Conservation (phyloP, 2,113 vertebrate species). For the Gobio gobio region DNA sequence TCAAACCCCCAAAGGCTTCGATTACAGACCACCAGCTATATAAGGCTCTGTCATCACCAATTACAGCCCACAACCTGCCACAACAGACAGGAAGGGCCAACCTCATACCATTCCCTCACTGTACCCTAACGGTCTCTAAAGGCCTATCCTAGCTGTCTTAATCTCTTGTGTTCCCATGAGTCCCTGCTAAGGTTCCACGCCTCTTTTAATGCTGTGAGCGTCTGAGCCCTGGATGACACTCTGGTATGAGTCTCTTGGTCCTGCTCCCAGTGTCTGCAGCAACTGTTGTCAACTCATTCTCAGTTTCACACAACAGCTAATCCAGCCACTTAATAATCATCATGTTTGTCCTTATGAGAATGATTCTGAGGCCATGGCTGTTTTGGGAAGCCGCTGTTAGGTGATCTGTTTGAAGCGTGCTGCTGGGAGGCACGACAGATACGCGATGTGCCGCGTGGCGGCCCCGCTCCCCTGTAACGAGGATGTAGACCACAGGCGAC, state of each 20-base stretch:
- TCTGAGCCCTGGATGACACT: constrained; percentile 35
- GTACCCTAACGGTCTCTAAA: constrained; percentile 19
- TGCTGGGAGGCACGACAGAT: not conserved
- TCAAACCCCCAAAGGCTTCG: constrained; percentile 59
- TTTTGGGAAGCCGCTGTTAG: constrained; percentile 39
- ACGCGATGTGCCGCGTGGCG: not conserved
- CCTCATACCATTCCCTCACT: constrained; percentile 18
- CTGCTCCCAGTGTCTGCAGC: constrained; percentile 61
- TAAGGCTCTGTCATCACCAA: constrained; percentile 59
- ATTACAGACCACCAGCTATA: constrained; percentile 62
- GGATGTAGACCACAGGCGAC: constrained; percentile 3
- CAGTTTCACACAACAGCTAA: constrained; percentile 52
- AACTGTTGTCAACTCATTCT: constrained; percentile 65
- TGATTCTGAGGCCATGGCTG: constrained; percentile 28
- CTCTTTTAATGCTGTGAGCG: not conserved
- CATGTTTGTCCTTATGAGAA: constrained; percentile 27
- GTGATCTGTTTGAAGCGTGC: constrained; percentile 28
- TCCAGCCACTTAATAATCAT: constrained; percentile 62
- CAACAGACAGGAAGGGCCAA: not conserved
- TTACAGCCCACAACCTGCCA: constrained; percentile 60
- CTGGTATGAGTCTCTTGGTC: constrained; percentile 48
- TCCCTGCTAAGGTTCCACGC: not conserved
- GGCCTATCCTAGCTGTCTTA: constrained; percentile 6
- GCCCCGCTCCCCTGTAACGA: constrained; percentile 11
- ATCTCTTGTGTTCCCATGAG: constrained; percentile 5